Evolutionary conservation across 2,888 invertebrate species (phyloP).

Genomic region (Clivina fossor): DNA sequence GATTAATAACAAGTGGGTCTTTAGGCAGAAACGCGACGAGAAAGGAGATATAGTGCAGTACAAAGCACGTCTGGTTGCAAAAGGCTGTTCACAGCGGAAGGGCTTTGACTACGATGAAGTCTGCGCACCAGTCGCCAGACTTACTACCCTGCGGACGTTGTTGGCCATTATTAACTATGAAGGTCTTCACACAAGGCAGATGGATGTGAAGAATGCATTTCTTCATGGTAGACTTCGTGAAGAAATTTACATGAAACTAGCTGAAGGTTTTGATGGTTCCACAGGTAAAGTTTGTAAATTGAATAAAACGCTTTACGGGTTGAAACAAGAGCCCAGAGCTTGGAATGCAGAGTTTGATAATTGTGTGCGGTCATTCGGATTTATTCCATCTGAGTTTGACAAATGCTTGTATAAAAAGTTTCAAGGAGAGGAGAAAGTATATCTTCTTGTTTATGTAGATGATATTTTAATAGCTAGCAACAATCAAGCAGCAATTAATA

Average conservation of each 20-base stretch:
- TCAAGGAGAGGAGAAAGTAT: constrained; percentile 2
- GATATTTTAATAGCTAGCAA: constrained; percentile 27
- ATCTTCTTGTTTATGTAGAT: constrained; percentile 31
- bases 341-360: constrained; percentile 29
- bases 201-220: constrained; percentile 35
- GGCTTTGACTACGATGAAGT: constrained; percentile 28
- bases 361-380: constrained; percentile 10
- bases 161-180: constrained; percentile 22
- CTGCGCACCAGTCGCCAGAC: constrained; percentile 27
- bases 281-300: constrained; percentile 23
- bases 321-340: constrained; percentile 34
- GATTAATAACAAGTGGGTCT: constrained; percentile 43
- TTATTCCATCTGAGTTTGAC: constrained; percentile 21
- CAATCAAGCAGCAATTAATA: constrained; percentile 7
- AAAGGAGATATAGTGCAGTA: constrained; percentile 40
- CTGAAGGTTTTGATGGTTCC: constrained; percentile 11
- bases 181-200: constrained; percentile 18
- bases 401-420: constrained; percentile 26
- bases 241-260: constrained; percentile 32
- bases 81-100: constrained; percentile 42
- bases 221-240: no score
- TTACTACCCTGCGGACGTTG: constrained; percentile 17
- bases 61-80: constrained; percentile 45
- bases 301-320: constrained; percentile 31
- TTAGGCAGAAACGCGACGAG: constrained; percentile 40